Evolutionary conservation across 2,113 vertebrate species (phyloP), one percentile per base, ranked within the genome.

Genomic region (Clupea harengus): DNA sequence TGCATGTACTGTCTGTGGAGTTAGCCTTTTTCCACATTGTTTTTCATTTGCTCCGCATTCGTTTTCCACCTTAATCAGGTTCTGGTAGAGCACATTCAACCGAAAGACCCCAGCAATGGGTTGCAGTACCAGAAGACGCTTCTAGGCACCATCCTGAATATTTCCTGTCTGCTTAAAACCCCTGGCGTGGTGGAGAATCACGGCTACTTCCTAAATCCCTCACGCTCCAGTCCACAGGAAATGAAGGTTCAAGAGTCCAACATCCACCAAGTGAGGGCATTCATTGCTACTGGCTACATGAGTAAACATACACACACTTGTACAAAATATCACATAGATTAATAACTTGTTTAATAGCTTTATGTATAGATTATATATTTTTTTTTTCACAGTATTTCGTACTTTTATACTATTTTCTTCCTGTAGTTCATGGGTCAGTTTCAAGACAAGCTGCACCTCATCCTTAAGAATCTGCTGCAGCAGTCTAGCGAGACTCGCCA

Each of bases 181-280:
- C 97, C 98, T 0, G 98, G 98, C 0, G 95, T 99, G 1, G 96
- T 99, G 88, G 98, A 99, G 93, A 98, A 95, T 85, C 98, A 99
- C 0, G 94, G 95, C 39, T 99, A 97, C 90, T 99, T 99, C 87
- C 92, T 98, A 89, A 99, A 95, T 88, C 98, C 98, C 1, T 97
- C 98, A 44, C 96, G 97, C 15, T 97, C 97, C 91, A 98, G 98
- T 83, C 96, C 97, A 0, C 98, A 99, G 84, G 98, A 99, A 93
- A 99, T 98, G 88, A 99, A 98, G 93, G 95, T 99, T 80, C 98
- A 99, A 89, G 98, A 99, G 88, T 96, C 97, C 90, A 99, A 98
- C 92, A 97, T 99, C 88, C 98, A 99, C 89, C 98, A 99, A 97
- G 98, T 99, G 83, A 87, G 91, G 4, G 32, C 81, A 50, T 45